Conservation (phyloP, 2,113 vertebrate species). For the Hippolais icterina region DNA sequence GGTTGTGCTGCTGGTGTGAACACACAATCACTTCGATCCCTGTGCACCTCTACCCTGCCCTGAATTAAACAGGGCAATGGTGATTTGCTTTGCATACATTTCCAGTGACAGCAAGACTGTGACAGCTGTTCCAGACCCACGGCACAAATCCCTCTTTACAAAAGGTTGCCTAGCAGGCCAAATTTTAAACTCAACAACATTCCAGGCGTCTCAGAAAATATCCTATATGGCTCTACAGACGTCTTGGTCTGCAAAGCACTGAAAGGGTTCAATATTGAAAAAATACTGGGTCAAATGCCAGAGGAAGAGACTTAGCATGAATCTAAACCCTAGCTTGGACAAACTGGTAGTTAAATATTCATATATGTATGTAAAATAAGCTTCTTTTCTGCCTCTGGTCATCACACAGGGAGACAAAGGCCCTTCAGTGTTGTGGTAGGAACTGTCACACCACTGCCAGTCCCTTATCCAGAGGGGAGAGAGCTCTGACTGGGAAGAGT, state of each 20-base stretch:
- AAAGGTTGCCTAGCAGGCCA: background rate
- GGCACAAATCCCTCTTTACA: conserved; percentile 7
- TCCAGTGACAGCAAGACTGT: background rate
- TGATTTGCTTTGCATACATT: background rate
- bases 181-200: conserved; percentile 1
- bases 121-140: conserved; percentile 10
- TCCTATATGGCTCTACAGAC: background rate
- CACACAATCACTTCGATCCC: background rate
- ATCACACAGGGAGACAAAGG: background rate
- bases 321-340: background rate
- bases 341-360: background rate
- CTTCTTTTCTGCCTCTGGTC: background rate
- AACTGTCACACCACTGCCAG: background rate
- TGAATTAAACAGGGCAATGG: background rate
- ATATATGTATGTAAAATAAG: background rate
- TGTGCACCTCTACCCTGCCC: background rate
- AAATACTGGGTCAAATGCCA: background rate
- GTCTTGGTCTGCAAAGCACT: background rate
- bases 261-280: background rate
- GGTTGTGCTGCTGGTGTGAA: background rate
- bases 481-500: background rate
- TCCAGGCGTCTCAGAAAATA: background rate
- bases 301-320: background rate
- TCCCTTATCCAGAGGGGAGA: background rate
- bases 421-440: background rate